Evolutionary conservation across 2,888 invertebrate species (phyloP).

Genomic region (Bugulina stolonifera): DNA sequence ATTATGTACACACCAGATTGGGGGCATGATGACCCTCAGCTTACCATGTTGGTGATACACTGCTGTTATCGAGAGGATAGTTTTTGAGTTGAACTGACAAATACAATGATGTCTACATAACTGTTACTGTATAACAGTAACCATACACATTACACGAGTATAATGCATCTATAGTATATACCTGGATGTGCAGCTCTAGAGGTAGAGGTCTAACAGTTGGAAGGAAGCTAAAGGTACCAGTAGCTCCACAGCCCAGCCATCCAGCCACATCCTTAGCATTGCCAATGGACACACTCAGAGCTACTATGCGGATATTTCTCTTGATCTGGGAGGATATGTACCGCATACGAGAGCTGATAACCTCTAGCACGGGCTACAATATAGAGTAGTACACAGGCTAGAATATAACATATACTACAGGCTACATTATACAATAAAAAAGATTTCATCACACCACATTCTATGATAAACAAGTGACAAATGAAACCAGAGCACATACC

Average conservation of each 20-base stretch:
- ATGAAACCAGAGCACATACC: slow-evolving; percentile 38
- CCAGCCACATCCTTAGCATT: slow-evolving; percentile 92
- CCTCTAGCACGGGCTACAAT: slow-evolving; percentile 73
- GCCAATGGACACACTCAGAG: slow-evolving; percentile 83
- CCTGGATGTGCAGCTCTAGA: slow-evolving; percentile 83
- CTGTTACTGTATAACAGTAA: no score
- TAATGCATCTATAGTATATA: no score
- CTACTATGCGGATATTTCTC: slow-evolving; percentile 75
- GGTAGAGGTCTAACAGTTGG: slow-evolving; percentile 93
- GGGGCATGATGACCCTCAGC: no score
- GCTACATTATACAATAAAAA: no score
- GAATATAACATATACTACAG: neutral
- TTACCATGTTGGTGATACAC: no score
- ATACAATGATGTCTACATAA: no score
- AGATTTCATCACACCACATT: no score
- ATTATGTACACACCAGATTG: no score
- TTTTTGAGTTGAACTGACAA: no score
- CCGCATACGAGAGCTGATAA: slow-evolving; percentile 80
- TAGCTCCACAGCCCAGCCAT: slow-evolving; percentile 90
- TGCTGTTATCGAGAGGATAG: no score
- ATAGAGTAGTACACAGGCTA: neutral
- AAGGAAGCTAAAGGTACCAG: slow-evolving; percentile 95
- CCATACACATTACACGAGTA: no score
- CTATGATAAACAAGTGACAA: no score
- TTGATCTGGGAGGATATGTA: slow-evolving; percentile 91